Evolutionary conservation across 1,140 invertebrate genomes (phyloP), one percentile per base, ranked within the genome.

Genomic region (Drosophila funebris): DNA sequence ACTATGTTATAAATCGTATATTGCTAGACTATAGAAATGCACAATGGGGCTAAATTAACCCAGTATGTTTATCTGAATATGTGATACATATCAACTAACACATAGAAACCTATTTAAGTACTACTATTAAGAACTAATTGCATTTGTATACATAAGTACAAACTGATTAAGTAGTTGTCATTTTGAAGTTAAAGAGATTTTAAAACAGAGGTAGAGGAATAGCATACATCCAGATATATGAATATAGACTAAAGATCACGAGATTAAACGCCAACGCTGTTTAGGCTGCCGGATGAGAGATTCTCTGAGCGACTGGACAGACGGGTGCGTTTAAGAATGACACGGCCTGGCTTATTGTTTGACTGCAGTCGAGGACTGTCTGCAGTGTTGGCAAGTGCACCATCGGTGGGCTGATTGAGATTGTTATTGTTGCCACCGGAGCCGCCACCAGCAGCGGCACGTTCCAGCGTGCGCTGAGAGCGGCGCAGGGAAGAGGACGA

Each of bases 171-270:
- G 63, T 62, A 63, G 16, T 44, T 43, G 77, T 85, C 77, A 60
- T 81, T 85, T 74, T 36, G 36, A 80, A 80, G 64, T 48, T 16
- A 5, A 71, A 67, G 67, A 70, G 66, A 54, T 68, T 74, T 33
- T 37, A 63, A 85, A 81, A 68, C 70, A 85, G 81, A 85, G 81
- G 81, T 85, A 85, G 71, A 66, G 50, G 56, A 56, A 29, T 72
- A 76, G 68, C 57, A 73, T 72, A 80, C 57, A 81, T 73, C 37
- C 43, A 67, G 29, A 68, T 71, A 78, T 64, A 69, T 57, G 46
- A 22, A 56, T 74, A 88, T 68, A 70, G 71, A 81, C 76, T 84
- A 87, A 81, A 88, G 83, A 88, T 87, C 84, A 88, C 83, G 79
- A 83, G 52, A 69, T 78, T 78, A 71, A 0, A 90, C 89, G 43